Evolutionary conservation across 2,888 invertebrate genomes (phyloP).

Genomic region (Napeogenes sylphis): DNA sequence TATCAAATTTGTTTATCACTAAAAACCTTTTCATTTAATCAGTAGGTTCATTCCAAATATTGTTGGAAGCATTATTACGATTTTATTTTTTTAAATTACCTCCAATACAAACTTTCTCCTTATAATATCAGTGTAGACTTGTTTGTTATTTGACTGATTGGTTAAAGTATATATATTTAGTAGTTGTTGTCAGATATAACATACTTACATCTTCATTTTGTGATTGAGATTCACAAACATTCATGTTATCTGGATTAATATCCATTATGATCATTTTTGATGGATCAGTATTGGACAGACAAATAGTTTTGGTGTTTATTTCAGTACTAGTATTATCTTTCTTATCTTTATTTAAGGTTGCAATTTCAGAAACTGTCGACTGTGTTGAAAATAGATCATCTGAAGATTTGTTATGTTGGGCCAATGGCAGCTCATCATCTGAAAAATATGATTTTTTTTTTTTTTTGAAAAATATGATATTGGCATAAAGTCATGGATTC

Average conservation of each 20-base stretch:
- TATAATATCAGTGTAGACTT: too few species aligned
- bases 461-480: slow-evolving; percentile 39
- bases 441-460: slow-evolving; percentile 36
- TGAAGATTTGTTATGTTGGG: slow-evolving; percentile 54
- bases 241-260: slow-evolving; percentile 36
- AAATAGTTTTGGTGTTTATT: slow-evolving; percentile 29
- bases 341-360: slow-evolving; percentile 18
- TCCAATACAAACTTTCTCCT: too few species aligned
- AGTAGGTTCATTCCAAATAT: too few species aligned
- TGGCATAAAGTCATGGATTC: too few species aligned
- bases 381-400: slow-evolving; percentile 60
- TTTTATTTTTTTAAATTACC: too few species aligned
- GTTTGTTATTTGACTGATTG: too few species aligned
- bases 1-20: too few species aligned
- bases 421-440: slow-evolving; percentile 62
- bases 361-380: slow-evolving; percentile 34
- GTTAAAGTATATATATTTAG: background rate
- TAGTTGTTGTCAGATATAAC: background rate
- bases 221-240: slow-evolving; percentile 45
- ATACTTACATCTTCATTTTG: slow-evolving; percentile 48
- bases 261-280: slow-evolving; percentile 20
- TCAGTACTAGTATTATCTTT: slow-evolving; percentile 26
- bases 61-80: too few species aligned
- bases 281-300: slow-evolving; percentile 22
- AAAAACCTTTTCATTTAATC: too few species aligned